A percentile compares a stretch with the other conserved stretches of the same genome.
Evolutionary conservation across 2,888 invertebrate species (phyloP).

Genomic region (Acleris holmiana): DNA sequence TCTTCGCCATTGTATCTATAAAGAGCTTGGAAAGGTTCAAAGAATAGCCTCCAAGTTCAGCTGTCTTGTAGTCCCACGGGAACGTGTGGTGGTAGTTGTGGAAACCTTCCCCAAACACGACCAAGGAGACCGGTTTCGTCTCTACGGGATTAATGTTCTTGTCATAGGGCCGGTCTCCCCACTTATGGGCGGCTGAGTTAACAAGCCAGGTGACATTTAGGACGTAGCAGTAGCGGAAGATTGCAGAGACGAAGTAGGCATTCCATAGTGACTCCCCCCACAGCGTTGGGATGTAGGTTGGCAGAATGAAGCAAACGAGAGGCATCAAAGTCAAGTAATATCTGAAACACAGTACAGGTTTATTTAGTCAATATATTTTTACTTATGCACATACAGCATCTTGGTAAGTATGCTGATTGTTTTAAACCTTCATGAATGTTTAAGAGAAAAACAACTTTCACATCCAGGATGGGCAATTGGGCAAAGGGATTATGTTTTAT

Average conservation of each 20-base stretch:
- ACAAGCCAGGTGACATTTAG: constrained; percentile 95
- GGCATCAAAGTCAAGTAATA: constrained; percentile 90
- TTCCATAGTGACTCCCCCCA: constrained; percentile 90
- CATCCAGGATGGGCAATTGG: no score
- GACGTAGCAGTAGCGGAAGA: constrained; percentile 90
- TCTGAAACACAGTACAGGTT: constrained; percentile 65
- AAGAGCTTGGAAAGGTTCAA: constrained; percentile 90
- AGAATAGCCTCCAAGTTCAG: constrained; percentile 89
- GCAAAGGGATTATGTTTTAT: no score
- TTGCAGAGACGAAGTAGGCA: constrained; percentile 87
- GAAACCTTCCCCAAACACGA: constrained; percentile 91
- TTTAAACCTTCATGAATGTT: no score
- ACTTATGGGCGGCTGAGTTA: constrained; percentile 94
- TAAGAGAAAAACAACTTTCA: no score
- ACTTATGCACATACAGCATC: no score
- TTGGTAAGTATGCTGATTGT: no score
- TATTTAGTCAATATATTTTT: no score
- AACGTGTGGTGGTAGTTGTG: constrained; percentile 95
- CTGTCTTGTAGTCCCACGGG: constrained; percentile 94
- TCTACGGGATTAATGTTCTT: constrained; percentile 89
- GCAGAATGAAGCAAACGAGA: constrained; percentile 89
- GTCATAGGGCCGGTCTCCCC: constrained; percentile 90
- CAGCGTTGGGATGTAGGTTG: constrained; percentile 88
- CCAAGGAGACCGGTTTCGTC: constrained; percentile 86
- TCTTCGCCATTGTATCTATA: constrained; percentile 90